Base-by-base conservation (phyloP, 2,113 vertebrate species). In the Patagioenas fasciata region DNA sequence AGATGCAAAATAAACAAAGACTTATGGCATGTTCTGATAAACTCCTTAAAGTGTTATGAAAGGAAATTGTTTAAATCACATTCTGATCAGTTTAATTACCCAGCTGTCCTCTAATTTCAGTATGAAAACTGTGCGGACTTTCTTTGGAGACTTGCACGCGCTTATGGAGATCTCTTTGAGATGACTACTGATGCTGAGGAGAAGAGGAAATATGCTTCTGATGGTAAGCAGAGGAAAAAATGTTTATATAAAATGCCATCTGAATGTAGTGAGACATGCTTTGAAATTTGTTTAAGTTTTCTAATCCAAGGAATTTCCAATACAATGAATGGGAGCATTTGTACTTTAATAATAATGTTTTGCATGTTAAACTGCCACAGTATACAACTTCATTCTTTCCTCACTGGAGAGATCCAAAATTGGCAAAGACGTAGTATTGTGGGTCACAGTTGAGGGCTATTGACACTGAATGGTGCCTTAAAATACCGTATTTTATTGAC, bases 121-220 rank as follows among this genome's bases (percentile, higher is more conserved):
- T 99, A 98, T 88, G 98, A 96, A 95, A 97, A 98, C 95, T 97
- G 92, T 58, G 97, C 97, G 34, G 89, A 97, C 36, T 99, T 99
- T 95, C 98, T 99, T 64, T 99, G 99, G 99, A 98, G 99, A 31
- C 96, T 99, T 62, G 97, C 92, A 72, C 98, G 99, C 51, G 98
- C 98, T 58, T 98, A 99, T 90, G 98, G 98, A 83, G 99, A 99
- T 91, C 97, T 99, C 95, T 99, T 98, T 97, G 98, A 99, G 66
- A 62, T 98, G 93, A 97, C 98, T 93, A 57, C 94, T 95, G 97
- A 98, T 89, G 31, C 74, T 70, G 98, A 98, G 85, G 99, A 99
- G 92, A 99, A 99, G 97, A 99, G 98, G 89, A 96, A 88, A 57
- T 98, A 98, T 13, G 99, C 98, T 91, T 98, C 98, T 97, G 96